Percentiles rank a stretch among this genome's conserved stretches.
phyloP scores from a whole-genome alignment of 2,113 vertebrate genomes.

The Pyxicephalus adspersus region DNA sequence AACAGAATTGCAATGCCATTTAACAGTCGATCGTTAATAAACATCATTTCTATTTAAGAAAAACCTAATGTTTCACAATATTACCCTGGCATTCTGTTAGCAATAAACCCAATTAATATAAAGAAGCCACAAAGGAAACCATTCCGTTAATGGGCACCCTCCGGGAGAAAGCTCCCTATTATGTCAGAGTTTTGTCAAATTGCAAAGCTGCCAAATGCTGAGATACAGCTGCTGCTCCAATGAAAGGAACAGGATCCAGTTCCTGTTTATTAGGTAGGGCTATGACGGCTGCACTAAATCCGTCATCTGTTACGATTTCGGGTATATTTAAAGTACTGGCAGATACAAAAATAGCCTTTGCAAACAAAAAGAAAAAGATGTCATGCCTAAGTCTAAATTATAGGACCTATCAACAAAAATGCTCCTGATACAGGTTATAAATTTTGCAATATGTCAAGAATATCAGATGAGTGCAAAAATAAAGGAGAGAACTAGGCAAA shows the following conservation, averaged over 20 bases:
- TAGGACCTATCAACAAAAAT: too few relatives aligned
- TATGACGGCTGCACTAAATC: background rate
- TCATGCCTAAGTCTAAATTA: too few relatives aligned
- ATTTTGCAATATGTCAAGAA: too few relatives aligned
- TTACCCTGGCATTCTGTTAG: background rate
- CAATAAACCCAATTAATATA: background rate
- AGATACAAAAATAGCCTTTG: too few relatives aligned
- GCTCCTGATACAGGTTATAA: too few relatives aligned
- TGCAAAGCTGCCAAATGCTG: constrained; percentile 70
- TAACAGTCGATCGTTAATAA: constrained; percentile 1
- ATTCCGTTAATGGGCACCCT: constrained; percentile 76
- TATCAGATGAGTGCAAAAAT: too few relatives aligned
- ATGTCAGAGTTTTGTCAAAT: constrained; percentile 72
- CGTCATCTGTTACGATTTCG: background rate
- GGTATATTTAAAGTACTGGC: too few relatives aligned
- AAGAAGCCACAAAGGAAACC: constrained; percentile 63
- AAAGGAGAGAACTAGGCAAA: too few relatives aligned
- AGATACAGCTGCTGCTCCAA: constrained; percentile 66
- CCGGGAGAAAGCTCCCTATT: constrained; percentile 71
- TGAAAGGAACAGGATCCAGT: constrained; percentile 56
- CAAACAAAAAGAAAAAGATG: too few relatives aligned
- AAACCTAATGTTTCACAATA: background rate
- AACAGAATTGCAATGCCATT: background rate
- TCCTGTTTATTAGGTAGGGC: background rate
- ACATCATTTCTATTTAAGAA: background rate